Evolutionary conservation across 2,888 invertebrate genomes (phyloP).

Genomic region (Erpobdella octoculata): DNA sequence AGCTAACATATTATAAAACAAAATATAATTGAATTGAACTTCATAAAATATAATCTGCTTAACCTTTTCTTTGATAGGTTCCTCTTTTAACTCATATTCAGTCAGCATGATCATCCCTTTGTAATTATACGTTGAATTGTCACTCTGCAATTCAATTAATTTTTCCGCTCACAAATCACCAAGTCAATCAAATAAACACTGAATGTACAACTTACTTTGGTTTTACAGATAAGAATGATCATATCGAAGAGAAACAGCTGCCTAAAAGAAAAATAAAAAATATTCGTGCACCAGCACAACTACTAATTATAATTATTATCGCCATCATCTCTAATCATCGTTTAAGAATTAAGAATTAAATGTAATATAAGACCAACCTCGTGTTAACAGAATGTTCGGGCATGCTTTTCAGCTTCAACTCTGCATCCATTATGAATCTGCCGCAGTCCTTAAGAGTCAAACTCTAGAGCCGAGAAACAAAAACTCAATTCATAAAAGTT

Average conservation of each 20-base stretch:
- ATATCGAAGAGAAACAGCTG: conserved; percentile 97
- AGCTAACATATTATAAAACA: neutral
- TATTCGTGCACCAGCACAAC: neutral
- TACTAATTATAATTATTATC: neutral
- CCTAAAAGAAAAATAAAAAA: conserved; percentile 52
- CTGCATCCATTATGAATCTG: conserved; percentile 81
- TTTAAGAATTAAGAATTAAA: neutral
- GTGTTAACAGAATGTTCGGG: conserved; percentile 57
- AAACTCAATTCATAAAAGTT: neutral
- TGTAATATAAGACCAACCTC: neutral
- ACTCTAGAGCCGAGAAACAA: conserved; percentile 60
- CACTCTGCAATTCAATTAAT: too few species aligned
- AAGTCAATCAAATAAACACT: neutral
- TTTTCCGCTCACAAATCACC: too few species aligned
- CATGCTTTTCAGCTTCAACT: conserved; percentile 65
- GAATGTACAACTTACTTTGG: conserved; percentile 42
- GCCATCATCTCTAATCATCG: too few species aligned
- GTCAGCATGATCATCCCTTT: neutral
- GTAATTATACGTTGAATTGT: neutral
- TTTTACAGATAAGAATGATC: conserved; percentile 85
- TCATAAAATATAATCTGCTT: too few species aligned
- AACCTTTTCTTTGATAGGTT: conserved; percentile 16
- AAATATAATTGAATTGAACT: neutral
- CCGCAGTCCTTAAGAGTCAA: conserved; percentile 81
- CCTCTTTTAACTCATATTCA: neutral